These are phyloP conservation scores for Alectoris magna DNA, from an alignment of 2,797 vertebrate species.

Conservation along the genomic window DNA sequence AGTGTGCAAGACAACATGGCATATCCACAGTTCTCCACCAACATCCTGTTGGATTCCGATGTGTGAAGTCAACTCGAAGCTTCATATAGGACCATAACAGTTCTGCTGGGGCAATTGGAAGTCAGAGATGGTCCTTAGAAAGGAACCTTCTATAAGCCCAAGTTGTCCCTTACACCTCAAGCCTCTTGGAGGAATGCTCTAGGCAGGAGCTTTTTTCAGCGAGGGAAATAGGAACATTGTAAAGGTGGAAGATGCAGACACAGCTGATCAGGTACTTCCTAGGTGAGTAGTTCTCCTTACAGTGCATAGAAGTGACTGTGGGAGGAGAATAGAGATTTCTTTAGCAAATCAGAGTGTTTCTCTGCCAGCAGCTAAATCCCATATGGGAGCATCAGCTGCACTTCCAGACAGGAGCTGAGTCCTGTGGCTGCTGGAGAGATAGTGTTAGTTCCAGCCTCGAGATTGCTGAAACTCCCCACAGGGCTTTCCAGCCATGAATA, in stretches of 20 bases:
- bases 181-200: not conserved
- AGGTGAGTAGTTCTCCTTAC: conserved; percentile 47
- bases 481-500: conserved; percentile 72
- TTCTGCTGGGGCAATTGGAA: not conserved
- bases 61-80: not conserved
- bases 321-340: conserved; percentile 54
- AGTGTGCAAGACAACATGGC: not conserved
- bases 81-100: rapidly evolving
- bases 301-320: conserved; percentile 33
- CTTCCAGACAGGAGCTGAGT: conserved; percentile 65
- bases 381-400: conserved; percentile 72
- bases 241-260: conserved; percentile 40
- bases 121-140: not conserved
- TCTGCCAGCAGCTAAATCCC: conserved; percentile 68
- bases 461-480: conserved; percentile 68
- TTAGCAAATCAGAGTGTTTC: conserved; percentile 53
- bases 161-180: not conserved
- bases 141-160: not conserved
- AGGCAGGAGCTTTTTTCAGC: not conserved
- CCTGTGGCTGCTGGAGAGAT: conserved; percentile 70
- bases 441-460: conserved; percentile 65
- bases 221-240: not conserved
- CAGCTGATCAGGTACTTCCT: conserved; percentile 49
- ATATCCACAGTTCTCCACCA: not conserved
- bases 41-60: not conserved